Base-by-base conservation (phyloP, 2,888 invertebrate species). In the Germaria angustata region DNA sequence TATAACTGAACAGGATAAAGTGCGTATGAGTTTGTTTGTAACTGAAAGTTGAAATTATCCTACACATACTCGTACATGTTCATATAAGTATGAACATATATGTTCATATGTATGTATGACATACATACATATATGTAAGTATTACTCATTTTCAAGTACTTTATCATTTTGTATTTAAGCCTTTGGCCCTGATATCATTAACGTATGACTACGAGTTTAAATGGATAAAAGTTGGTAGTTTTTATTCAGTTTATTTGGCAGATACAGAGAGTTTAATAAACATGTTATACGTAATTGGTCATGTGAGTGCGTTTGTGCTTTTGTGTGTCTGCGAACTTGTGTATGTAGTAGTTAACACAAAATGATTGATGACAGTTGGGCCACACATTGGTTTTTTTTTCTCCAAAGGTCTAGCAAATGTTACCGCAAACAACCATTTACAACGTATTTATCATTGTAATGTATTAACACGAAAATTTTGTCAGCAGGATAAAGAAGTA, bases 101-200 rank as follows among this genome's bases (percentile, higher is more conserved):
- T n/a, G 39, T 61, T 53, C 84, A 80, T 84, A 53, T 49, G 11
- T 1, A 65, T 28, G 11, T 2, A 49, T 8, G 39, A n/a, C n/a
- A n/a, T n/a, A n/a, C n/a, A n/a, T 28, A 28, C 28, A 28, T 39
- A 34, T 44, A 5, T 41, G 15, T 24, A 36, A 11, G 8, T 24
- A 13, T 24, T 68, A 68, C 44, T 65, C 17, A 80, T 61, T 73
- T 76, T 71, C 41, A 69, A 72, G 76, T 81, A 63, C 72, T 80
- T 73, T 68, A 83, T 80, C 83, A 83, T 80, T 80, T 80, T 63
- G 77, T 83, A 76, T 75, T 82, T 82, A 79, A 82, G 79, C 82
- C 75, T 82, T 82, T 79, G 82, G 71, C 79, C 79, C 76, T 82
- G 68, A 73, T 72, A 72, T 81, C 80, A 75, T 69, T 51, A 59